Evolutionary conservation across 2,888 invertebrate species (phyloP), one percentile per base, ranked within the genome.

Genomic region (Protonemura montana): DNA sequence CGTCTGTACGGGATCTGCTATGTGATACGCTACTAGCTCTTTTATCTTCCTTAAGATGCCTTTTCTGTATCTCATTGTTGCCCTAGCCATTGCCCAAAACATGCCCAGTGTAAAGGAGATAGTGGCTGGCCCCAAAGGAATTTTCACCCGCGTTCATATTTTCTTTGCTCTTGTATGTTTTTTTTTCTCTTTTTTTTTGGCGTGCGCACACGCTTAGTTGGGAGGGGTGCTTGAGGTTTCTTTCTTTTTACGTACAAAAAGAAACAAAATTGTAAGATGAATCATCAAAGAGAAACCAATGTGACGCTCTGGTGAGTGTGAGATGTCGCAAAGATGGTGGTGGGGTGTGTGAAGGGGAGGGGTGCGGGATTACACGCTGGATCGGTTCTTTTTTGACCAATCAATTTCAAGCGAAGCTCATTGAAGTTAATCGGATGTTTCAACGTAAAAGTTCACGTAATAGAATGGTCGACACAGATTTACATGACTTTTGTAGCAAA

Each of bases 41-140:
- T 83, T 84, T 84, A 84, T 84, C 84, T 84, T 84, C 84, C 84
- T 84, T 76, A 84, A 84, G 76, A 81, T 81, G 81, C 30, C 81
- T 81, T 59, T 28, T 76, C 84, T 84, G 84, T 84, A 84, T 84
- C 84, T 84, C 84, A 84, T 84, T 84, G 84, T 42, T 27, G 84
- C 21, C 59, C 59, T 59, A 59, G 59, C 21, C 59, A 59, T 10
- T 21, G 13, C 59, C 59, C 59, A 59, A 59, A 59, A 59, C 59
- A 59, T 59, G 59, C 59, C 59, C 59, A 59, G 59, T 21, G 16
- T 21, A 59, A 21, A 59, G 6, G 16, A 59, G 21, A 59, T 10
- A 10, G 16, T 59, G 59, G 59, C 13, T 59, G 13, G 59, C 59
- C 59, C 21, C 59, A 59, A 2, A 21, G 16, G 59, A 59, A 21